These are phyloP conservation scores for Lepus timidus DNA, from an alignment of 2,113 vertebrate species.

Conservation along the genomic window DNA sequence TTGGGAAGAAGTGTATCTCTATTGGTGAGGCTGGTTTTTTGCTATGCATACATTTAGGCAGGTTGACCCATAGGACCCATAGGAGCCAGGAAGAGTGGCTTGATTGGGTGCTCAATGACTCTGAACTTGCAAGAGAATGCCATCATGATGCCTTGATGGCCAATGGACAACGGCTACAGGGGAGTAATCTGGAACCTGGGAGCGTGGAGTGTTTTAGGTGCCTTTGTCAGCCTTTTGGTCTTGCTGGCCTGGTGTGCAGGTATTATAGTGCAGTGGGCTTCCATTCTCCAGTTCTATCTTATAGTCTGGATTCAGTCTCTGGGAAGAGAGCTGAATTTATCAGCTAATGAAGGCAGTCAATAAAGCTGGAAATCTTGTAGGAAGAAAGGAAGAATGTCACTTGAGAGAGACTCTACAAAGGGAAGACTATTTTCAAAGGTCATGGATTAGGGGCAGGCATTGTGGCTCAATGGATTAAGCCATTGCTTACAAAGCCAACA, in stretches of 20 bases:
- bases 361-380: not conserved
- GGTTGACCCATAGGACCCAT: constrained; percentile 43
- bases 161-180: not conserved
- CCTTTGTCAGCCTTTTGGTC: not conserved
- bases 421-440: not conserved
- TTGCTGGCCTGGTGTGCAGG: not conserved
- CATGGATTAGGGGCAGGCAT: not conserved
- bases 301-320: not conserved
- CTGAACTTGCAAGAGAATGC: constrained; percentile 35
- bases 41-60: constrained; percentile 58
- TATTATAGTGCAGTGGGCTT: not conserved
- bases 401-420: not conserved
- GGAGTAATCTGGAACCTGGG: not conserved
- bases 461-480: too few relatives aligned
- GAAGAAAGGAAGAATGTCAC: not conserved
- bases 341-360: constrained; percentile 1
- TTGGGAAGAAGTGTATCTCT: constrained; percentile 35
- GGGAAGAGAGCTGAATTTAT: not conserved
- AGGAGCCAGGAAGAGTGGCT: not conserved
- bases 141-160: not conserved
- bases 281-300: not conserved
- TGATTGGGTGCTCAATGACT: constrained; percentile 62
- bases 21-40: constrained; percentile 1
- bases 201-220: not conserved
- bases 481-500: too few relatives aligned